phyloP scores from a whole-genome alignment of 2,113 vertebrate genomes.

The Oreochromis tanganicae region DNA sequence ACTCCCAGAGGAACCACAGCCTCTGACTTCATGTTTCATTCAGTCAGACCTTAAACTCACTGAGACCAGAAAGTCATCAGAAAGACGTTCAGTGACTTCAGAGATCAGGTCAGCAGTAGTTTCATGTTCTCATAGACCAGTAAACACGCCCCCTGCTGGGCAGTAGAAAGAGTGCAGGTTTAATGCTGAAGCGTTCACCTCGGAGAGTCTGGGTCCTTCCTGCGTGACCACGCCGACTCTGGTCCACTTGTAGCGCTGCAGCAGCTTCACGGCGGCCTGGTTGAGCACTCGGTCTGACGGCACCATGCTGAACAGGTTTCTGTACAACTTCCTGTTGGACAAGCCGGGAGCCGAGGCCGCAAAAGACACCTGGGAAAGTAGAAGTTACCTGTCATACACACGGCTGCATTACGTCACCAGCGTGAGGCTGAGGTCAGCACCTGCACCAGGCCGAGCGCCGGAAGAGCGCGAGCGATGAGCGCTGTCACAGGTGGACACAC shows the following conservation, averaged over 20 bases:
- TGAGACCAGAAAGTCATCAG: neutral
- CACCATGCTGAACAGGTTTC: slow-evolving; percentile 85
- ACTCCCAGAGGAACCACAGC: neutral
- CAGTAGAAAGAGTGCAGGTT: neutral
- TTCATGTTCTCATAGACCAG: rapidly evolving
- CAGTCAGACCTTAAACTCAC: neutral
- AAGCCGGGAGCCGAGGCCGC: slow-evolving; percentile 78
- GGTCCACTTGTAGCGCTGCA: slow-evolving; percentile 83
- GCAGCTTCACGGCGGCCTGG: slow-evolving; percentile 83
- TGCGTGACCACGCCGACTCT: slow-evolving; percentile 85
- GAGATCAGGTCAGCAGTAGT: neutral
- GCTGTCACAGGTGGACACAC: slow-evolving; percentile 85
- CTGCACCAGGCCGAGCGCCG: slow-evolving; percentile 80
- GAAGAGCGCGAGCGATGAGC: slow-evolving; percentile 84
- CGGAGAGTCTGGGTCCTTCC: slow-evolving; percentile 76
- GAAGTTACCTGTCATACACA: neutral
- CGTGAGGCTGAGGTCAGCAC: slow-evolving; percentile 47
- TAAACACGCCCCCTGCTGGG: neutral
- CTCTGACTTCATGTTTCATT: neutral
- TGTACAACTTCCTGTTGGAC: slow-evolving; percentile 85
- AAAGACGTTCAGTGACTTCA: neutral
- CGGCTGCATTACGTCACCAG: neutral
- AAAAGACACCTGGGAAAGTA: slow-evolving; percentile 82
- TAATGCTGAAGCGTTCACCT: slow-evolving; percentile 15
- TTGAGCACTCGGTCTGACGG: slow-evolving; percentile 87